Percentiles rank a stretch among this genome's conserved stretches.
These are phyloP conservation scores for Copidosoma floridanum DNA, from an alignment of 1,140 invertebrate species.

Conservation along the genomic window DNA sequence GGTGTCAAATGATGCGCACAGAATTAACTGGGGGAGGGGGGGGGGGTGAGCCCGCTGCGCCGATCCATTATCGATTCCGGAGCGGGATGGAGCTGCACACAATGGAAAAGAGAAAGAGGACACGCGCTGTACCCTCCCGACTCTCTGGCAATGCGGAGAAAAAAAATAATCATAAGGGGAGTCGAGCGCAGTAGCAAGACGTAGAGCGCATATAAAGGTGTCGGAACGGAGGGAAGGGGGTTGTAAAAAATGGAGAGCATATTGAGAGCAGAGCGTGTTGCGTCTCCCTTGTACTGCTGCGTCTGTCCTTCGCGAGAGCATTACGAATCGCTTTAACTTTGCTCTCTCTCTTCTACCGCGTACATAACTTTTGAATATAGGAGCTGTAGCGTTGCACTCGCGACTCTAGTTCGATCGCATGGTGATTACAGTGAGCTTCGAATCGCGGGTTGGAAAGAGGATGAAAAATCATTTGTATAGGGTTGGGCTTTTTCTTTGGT, in stretches of 20 bases:
- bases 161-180: not conserved
- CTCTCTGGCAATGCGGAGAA: too few species aligned
- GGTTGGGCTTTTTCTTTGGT: too few species aligned
- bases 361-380: too few species aligned
- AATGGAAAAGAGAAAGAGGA: not conserved
- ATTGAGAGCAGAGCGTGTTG: not conserved
- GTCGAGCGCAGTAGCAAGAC: not conserved
- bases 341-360: too few species aligned
- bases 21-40: slow-evolving; percentile 15
- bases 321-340: slow-evolving; percentile 10
- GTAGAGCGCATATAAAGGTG: too few species aligned
- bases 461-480: too few species aligned
- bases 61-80: slow-evolving; percentile 22
- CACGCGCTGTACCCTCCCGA: too few species aligned
- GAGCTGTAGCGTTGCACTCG: too few species aligned
- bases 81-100: not conserved
- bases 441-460: too few species aligned
- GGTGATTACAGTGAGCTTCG: too few species aligned
- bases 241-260: not conserved
- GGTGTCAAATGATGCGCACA: slow-evolving; percentile 26
- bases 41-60: not conserved
- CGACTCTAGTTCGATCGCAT: too few species aligned
- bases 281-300: not conserved
- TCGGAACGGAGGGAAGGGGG: too few species aligned
- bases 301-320: not conserved